Conservation (phyloP, 2,797 vertebrate genomes). For the Platalea minor region DNA sequence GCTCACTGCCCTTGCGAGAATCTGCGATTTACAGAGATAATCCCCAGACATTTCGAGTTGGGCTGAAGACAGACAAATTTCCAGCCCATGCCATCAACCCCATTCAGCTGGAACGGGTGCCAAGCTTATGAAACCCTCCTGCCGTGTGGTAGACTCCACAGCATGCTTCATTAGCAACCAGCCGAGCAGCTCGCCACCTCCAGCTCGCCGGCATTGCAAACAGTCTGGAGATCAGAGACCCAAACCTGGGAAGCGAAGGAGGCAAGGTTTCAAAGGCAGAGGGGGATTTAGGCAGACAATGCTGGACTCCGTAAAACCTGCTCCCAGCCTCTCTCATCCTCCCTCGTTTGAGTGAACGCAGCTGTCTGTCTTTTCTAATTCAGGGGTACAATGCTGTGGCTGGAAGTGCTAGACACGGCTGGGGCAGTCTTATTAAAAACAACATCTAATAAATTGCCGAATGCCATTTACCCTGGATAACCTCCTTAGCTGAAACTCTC, state of each 20-base stretch:
- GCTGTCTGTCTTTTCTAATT: conserved; percentile 41
- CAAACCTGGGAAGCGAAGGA: conserved; percentile 49
- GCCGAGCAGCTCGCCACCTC: conserved; percentile 41
- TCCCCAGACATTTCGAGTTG: conserved; percentile 63
- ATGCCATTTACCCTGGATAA: conserved; percentile 39
- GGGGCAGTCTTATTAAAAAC: not conserved
- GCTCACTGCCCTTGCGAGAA: not conserved
- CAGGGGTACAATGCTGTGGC: not conserved
- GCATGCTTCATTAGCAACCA: conserved; percentile 49
- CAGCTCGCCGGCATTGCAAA: conserved; percentile 4
- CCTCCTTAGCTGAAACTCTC: not conserved
- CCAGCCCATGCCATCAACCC: conserved; percentile 69
- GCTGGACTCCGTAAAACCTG: not conserved
- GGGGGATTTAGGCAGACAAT: conserved; percentile 49
- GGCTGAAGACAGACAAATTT: conserved; percentile 54
- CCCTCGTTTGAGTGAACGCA: conserved; percentile 9
- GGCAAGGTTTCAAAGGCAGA: conserved; percentile 41
- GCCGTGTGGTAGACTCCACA: conserved; percentile 35
- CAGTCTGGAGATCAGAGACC: conserved; percentile 39
- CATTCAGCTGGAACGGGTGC: conserved; percentile 62
- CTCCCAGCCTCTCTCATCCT: conserved; percentile 1
- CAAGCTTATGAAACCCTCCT: conserved; percentile 51
- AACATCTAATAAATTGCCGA: conserved; percentile 40
- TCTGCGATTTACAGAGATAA: conserved; percentile 28
- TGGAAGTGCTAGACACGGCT: not conserved